phyloP scores from a whole-genome alignment of 2,797 vertebrate genomes.

The Sciurus vulgaris region DNA sequence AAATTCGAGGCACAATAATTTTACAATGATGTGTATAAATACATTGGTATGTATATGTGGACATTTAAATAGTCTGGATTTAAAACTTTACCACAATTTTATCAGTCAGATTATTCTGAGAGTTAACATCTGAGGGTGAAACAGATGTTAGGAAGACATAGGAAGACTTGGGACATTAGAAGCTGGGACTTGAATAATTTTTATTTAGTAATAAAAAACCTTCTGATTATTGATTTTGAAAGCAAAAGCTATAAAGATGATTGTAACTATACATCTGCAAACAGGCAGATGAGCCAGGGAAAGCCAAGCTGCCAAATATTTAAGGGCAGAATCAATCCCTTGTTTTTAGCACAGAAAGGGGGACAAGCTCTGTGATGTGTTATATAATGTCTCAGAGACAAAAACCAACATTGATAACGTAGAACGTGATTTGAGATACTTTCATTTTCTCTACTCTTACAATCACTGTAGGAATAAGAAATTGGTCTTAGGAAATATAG shows the following conservation, averaged over 20 bases:
- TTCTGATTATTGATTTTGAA: slow-evolving; percentile 62
- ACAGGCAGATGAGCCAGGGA: slow-evolving; percentile 22
- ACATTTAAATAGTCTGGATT: background rate
- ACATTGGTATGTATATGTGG: background rate
- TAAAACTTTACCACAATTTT: background rate
- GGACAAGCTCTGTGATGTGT: background rate
- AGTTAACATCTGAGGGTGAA: background rate
- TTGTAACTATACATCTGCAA: slow-evolving; percentile 33
- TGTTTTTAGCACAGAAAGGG: background rate
- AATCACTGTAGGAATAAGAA: background rate
- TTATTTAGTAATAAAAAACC: slow-evolving; percentile 11
- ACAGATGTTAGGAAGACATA: background rate
- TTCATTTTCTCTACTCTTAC: background rate
- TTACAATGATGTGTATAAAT: background rate
- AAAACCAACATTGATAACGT: background rate
- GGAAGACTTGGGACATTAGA: background rate
- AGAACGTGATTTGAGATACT: background rate
- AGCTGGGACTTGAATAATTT: background rate
- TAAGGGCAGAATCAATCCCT: background rate
- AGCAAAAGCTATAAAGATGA: slow-evolving; percentile 38
- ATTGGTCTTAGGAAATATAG: background rate
- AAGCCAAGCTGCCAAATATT: background rate
- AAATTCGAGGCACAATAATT: background rate
- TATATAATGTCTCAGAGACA: background rate
- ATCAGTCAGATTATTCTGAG: background rate